A percentile compares a stretch with the other conserved stretches of the same genome.
Evolutionary conservation across 2,888 invertebrate genomes (phyloP).

Genomic region (Ichneumon xanthorius): DNA sequence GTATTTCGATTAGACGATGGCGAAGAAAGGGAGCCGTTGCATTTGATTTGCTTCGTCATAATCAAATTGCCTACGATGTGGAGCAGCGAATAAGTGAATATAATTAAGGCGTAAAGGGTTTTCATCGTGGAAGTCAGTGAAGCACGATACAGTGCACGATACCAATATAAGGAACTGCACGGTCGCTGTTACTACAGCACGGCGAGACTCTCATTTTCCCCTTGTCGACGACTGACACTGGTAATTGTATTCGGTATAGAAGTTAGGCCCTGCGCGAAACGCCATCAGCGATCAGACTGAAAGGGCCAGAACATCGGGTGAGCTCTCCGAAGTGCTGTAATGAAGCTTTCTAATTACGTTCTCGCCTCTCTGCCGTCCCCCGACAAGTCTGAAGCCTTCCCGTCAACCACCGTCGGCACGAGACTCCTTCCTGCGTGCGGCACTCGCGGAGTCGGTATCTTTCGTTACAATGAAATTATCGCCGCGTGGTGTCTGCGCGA

Average conservation of each 20-base stretch:
- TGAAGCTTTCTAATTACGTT: conserved; percentile 70
- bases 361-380: conserved; percentile 48
- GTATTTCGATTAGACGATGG: neutral
- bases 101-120: conserved; percentile 38
- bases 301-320: conserved; percentile 46
- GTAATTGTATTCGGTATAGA: conserved; percentile 67
- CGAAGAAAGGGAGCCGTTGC: neutral
- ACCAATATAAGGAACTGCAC: neutral
- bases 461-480: conserved; percentile 64
- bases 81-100: conserved; percentile 37
- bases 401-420: conserved; percentile 29
- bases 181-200: neutral
- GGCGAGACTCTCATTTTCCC: conserved; percentile 15
- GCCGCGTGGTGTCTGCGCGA: conserved; percentile 37
- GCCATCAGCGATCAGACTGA: conserved; percentile 57
- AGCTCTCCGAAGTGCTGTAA: conserved; percentile 65
- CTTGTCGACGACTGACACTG: conserved; percentile 52
- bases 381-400: conserved; percentile 39
- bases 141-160: neutral
- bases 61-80: conserved; percentile 30
- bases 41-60: conserved; percentile 35
- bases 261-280: conserved; percentile 65
- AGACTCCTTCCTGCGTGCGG: neutral
- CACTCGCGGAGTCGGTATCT: conserved; percentile 4
- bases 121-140: conserved; percentile 26